These are phyloP conservation scores for Centropus unirufus DNA, from an alignment of 2,113 vertebrate genomes.

Conservation along the genomic window DNA sequence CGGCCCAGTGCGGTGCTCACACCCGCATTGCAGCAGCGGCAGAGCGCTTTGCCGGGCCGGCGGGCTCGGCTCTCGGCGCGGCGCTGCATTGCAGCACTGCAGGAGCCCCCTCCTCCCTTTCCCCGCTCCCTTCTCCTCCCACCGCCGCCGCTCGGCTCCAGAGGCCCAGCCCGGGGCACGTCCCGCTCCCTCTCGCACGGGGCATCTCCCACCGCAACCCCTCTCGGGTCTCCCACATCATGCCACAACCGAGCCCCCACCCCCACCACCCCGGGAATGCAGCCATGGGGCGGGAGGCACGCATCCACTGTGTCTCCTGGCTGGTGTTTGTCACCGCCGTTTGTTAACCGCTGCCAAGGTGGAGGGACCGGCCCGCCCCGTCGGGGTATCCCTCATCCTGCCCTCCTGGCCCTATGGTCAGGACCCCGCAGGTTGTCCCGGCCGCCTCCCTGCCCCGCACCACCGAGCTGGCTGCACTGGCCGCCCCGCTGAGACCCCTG, in stretches of 20 bases:
- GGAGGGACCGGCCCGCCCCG: not conserved
- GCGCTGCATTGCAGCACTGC: conserved; percentile 65
- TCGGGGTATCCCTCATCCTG: not conserved
- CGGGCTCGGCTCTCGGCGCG: not conserved
- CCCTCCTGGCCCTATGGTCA: not conserved
- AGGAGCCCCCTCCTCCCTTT: not conserved
- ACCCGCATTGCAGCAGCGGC: conserved; percentile 53
- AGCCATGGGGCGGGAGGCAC: not conserved
- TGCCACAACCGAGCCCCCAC: not conserved
- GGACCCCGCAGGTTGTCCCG: not conserved
- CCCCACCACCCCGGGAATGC: not conserved
- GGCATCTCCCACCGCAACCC: no score
- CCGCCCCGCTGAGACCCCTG: not conserved
- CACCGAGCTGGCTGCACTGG: not conserved
- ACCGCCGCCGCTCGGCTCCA: not conserved
- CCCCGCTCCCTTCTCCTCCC: not conserved
- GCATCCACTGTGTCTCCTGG: not conserved
- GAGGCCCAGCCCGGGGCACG: not conserved
- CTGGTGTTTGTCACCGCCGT: not conserved
- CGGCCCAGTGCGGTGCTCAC: not conserved
- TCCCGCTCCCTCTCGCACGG: not conserved
- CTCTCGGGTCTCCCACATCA: fast-evolving
- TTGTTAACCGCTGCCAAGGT: no score
- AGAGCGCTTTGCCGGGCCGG: not conserved
- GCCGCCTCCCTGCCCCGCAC: not conserved